phyloP scores from a whole-genome alignment of 1,140 invertebrate species.

The Drosophila sucinea region DNA sequence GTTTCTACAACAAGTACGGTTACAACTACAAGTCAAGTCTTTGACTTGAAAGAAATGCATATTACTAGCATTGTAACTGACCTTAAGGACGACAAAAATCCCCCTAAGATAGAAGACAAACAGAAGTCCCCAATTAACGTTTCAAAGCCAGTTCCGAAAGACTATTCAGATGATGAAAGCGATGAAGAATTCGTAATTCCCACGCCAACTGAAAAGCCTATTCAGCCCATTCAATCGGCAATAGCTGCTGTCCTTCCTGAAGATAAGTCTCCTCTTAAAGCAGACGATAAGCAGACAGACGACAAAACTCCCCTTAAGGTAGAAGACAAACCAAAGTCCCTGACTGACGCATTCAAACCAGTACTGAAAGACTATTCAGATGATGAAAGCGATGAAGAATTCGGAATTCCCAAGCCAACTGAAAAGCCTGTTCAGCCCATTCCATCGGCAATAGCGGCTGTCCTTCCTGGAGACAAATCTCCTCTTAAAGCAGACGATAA shows the following conservation, averaged over 20 bases:
- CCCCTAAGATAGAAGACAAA: slow-evolving; percentile 15
- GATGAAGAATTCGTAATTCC: slow-evolving; percentile 9
- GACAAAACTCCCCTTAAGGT: background rate
- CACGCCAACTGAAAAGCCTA: background rate
- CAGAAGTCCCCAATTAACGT: slow-evolving; percentile 2
- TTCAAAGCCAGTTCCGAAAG: background rate
- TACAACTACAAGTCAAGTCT: background rate
- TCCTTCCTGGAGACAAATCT: too few species aligned
- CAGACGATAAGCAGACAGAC: background rate
- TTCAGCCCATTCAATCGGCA: background rate
- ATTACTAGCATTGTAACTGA: background rate
- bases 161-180: slow-evolving; percentile 14
- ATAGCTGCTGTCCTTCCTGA: background rate
- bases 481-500: too few species aligned
- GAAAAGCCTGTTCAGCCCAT: too few species aligned
- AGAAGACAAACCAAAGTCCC: slow-evolving; percentile 22
- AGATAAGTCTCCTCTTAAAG: background rate
- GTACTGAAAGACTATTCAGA: too few species aligned
- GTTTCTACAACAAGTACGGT: background rate
- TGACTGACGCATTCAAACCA: background rate
- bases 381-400: too few species aligned
- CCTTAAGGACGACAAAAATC: background rate
- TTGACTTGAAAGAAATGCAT: background rate
- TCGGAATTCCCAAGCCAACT: too few species aligned
- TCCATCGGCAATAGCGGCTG: background rate